These are phyloP conservation scores for Neotoxoptera formosana DNA, from an alignment of 1,140 invertebrate species.

Conservation along the genomic window DNA sequence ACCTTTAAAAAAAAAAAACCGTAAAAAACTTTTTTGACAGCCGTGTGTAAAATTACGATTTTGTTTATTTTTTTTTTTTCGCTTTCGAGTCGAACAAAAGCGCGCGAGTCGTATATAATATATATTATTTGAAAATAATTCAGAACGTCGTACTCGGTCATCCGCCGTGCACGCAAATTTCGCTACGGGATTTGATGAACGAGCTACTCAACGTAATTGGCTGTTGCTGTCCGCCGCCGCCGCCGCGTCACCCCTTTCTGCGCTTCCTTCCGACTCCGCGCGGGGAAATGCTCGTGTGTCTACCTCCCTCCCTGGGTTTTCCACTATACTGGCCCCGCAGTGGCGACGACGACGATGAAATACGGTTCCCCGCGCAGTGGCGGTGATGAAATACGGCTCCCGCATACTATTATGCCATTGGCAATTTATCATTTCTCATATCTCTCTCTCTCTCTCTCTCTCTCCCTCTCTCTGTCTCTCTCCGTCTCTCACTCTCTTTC, in stretches of 20 bases:
- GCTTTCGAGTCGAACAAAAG: not conserved
- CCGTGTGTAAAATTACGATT: slow-evolving; percentile 22
- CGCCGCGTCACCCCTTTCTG: not conserved
- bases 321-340: not conserved
- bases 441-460: not conserved
- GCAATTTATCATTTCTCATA: slow-evolving; percentile 53
- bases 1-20: not conserved
- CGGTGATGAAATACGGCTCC: slow-evolving; percentile 46
- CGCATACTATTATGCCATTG: slow-evolving; percentile 42
- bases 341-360: too few species aligned
- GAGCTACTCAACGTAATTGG: slow-evolving; percentile 53
- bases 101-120: slow-evolving; percentile 15
- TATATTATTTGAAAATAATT: slow-evolving; percentile 26
- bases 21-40: slow-evolving; percentile 31
- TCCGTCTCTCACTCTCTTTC: not conserved
- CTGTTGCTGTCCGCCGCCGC: not conserved
- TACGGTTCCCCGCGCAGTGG: too few species aligned
- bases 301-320: not conserved
- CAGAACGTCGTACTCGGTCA: slow-evolving; percentile 27
- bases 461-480: not conserved
- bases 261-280: too few species aligned
- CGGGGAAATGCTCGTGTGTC: not conserved
- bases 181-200: slow-evolving; percentile 29
- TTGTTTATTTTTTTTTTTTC: not conserved
- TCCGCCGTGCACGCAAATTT: slow-evolving; percentile 20